Evolutionary conservation across 2,888 invertebrate genomes (phyloP), one percentile per base, ranked within the genome.

Genomic region (Sphinx pinastri): DNA sequence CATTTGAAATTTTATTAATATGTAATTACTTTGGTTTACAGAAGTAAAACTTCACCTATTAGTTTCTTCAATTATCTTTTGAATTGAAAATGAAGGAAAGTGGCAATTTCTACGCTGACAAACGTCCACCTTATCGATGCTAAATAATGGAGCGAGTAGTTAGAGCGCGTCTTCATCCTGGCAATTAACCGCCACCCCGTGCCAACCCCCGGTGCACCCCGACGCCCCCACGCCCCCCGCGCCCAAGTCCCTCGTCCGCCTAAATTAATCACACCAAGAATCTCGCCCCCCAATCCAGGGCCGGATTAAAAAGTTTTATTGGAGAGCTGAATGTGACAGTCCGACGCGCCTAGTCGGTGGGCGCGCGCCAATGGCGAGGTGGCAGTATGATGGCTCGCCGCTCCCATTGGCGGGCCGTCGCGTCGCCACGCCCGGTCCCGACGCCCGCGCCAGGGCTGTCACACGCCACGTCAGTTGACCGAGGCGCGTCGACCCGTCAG

Each of bases 241-340:
- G 68, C 77, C 72, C 71, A 76, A 81, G 75, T 81, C 81, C 73
- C 84, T 80, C 83, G 75, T 80, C 79, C 82, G 82, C 86, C 89
- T 90, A 92, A 92, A 94, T 93, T 94, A 94, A 94, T 94, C 93
- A 94, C 93, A 91, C 93, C 86, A 91, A 88, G 90, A 91, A 93
- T 93, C 93, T 90, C 90, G 90, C 91, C 92, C 90, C 92, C 92
- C 92, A 89, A 89, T 90, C 87, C 90, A 84, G 88, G 84, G 84
- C 83, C 89, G 90, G 93, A 93, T 93, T 93, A 93, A 93, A 92
- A 92, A 93, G 89, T 93, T 93, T 93, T 93, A 94, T 94, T 94
- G 93, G 93, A 90, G 89, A 88, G 85, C 84, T 82, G 81, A 85
- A 85, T 87, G 86, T 90, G 91, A 90, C 91, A 91, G 79, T 83